Evolutionary conservation across 2,113 vertebrate genomes (phyloP).

Genomic region (Podilymbus podiceps): DNA sequence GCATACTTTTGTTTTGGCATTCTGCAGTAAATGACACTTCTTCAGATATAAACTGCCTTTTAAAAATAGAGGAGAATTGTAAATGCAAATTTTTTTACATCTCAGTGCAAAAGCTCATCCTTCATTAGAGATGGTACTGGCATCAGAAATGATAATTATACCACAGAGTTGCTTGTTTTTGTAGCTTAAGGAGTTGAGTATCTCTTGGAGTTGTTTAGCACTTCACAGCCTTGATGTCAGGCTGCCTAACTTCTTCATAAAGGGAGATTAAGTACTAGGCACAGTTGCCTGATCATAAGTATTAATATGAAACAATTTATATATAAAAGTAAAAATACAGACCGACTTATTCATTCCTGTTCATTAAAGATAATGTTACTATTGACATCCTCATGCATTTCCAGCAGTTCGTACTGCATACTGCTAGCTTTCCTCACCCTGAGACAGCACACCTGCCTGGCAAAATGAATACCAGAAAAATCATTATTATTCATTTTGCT

Average conservation of each 20-base stretch:
- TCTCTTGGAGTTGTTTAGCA: not conserved
- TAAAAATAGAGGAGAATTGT: not conserved
- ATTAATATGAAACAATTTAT: not conserved
- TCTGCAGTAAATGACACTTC: constrained; percentile 5
- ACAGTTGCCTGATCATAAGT: not conserved
- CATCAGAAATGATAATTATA: not conserved
- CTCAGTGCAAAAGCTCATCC: not conserved
- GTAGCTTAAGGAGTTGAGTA: not conserved
- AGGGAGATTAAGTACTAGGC: not conserved
- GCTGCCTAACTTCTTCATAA: not conserved
- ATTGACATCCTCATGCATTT: not conserved
- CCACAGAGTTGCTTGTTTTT: not conserved
- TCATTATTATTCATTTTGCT: not conserved
- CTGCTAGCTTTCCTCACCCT: not conserved
- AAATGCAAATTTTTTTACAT: constrained; percentile 10
- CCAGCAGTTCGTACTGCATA: not conserved
- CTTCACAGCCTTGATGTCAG: not conserved
- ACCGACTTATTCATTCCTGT: not conserved
- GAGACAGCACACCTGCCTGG: not conserved
- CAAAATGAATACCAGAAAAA: not conserved
- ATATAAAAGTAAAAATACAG: not conserved
- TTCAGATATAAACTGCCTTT: constrained; percentile 3
- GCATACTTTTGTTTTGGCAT: not conserved
- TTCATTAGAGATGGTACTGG: not conserved
- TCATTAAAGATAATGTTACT: not conserved